Evolutionary conservation across 2,797 vertebrate species (phyloP).

Genomic region (Antrozous pallidus): DNA sequence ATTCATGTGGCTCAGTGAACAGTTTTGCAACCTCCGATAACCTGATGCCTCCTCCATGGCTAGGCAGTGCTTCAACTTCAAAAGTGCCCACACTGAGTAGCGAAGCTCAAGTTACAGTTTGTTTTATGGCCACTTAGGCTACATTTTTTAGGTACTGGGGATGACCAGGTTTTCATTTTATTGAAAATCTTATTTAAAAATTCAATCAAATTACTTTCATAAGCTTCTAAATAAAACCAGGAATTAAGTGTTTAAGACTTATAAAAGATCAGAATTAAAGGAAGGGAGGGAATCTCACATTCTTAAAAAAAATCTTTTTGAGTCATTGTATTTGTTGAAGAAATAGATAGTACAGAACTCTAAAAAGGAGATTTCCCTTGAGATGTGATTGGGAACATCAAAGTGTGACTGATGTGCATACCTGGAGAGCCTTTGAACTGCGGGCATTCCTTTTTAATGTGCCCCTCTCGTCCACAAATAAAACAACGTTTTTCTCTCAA

Average conservation of each 20-base stretch:
- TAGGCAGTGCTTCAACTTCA: background rate
- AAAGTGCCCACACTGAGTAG: background rate
- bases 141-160: background rate
- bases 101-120: background rate
- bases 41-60: background rate
- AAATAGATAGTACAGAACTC: background rate
- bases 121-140: background rate
- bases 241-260: background rate
- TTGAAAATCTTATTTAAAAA: background rate
- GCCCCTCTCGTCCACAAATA: slow-evolving; percentile 90
- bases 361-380: slow-evolving; percentile 32
- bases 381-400: background rate
- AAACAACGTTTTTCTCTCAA: slow-evolving; percentile 90
- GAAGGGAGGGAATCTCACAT: background rate
- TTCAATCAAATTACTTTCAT: background rate
- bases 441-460: slow-evolving; percentile 94
- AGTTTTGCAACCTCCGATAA: background rate
- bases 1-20: background rate
- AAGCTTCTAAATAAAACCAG: slow-evolving; percentile 14
- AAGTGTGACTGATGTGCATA: slow-evolving; percentile 67
- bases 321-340: background rate
- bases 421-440: slow-evolving; percentile 90
- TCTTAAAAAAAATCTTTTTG: background rate
- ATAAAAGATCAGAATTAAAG: background rate
- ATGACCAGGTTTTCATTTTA: background rate